These are phyloP conservation scores for Elanoides forficatus DNA, from an alignment of 2,113 vertebrate genomes.

Conservation along the genomic window DNA sequence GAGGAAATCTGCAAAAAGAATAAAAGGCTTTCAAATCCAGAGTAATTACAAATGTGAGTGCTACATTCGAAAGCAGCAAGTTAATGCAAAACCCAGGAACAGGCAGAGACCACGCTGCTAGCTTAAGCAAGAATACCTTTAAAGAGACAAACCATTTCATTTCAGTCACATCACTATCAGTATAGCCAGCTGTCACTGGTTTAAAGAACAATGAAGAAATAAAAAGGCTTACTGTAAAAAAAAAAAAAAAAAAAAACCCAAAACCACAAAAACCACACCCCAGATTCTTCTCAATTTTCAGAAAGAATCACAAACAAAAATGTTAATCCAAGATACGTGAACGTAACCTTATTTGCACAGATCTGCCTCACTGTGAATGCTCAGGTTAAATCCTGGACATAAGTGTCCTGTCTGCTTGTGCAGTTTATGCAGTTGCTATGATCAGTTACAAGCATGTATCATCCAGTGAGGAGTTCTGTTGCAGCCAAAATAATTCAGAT, in stretches of 20 bases:
- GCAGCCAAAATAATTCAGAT: constrained; percentile 26
- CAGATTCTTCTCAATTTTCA: background rate
- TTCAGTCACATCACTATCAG: background rate
- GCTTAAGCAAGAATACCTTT: background rate
- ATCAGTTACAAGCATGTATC: background rate
- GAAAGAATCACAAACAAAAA: background rate
- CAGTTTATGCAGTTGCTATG: background rate
- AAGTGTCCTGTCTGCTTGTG: background rate
- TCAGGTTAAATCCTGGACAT: background rate
- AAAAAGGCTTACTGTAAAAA: background rate
- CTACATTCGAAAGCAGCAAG: background rate
- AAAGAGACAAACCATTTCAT: background rate
- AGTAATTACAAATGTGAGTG: background rate
- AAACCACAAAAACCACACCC: fast-evolving
- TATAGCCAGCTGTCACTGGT: background rate
- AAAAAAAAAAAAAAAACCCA: too few relatives aligned
- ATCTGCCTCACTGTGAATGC: background rate
- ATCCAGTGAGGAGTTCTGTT: background rate
- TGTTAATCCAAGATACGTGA: background rate
- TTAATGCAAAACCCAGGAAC: background rate
- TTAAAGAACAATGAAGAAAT: background rate
- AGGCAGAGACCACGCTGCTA: background rate
- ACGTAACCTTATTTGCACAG: background rate
- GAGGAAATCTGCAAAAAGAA: background rate
- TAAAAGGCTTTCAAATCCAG: background rate